Conservation (phyloP, 2,888 invertebrate genomes). For the Tenthredo mesomela region DNA sequence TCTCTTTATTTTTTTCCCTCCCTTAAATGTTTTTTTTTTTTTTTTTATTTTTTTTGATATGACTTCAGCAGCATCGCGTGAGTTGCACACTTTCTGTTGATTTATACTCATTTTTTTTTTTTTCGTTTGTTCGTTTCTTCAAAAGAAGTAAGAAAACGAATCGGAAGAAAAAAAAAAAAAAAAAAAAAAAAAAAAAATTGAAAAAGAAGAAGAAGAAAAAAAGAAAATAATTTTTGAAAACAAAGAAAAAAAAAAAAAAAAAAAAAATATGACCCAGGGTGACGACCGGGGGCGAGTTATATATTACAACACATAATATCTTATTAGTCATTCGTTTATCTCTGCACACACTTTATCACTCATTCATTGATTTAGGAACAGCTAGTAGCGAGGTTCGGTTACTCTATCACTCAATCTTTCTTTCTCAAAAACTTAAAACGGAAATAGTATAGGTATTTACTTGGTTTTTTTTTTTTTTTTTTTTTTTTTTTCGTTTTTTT, state of each 20-base stretch:
- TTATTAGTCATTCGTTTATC: constrained; percentile 54
- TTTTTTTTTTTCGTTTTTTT: neutral
- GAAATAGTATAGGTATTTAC: constrained; percentile 21
- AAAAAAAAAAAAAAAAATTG: too few relatives aligned
- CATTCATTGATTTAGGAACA: constrained; percentile 77
- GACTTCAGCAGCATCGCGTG: neutral
- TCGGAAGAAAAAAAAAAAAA: too few relatives aligned
- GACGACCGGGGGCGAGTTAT: constrained; percentile 3
- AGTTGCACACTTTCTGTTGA: neutral
- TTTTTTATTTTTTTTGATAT: neutral
- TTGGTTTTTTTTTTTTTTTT: neutral
- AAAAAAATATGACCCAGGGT: neutral
- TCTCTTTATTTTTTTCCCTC: neutral
- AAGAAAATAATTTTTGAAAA: neutral
- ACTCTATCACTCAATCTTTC: constrained; percentile 76
- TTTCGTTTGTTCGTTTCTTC: too few relatives aligned
- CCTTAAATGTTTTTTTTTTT: neutral
- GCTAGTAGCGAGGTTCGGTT: constrained; percentile 77
- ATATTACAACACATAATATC: constrained; percentile 49
- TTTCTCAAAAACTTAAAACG: constrained; percentile 63
- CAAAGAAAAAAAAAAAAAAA: neutral
- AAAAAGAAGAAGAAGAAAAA: too few relatives aligned
- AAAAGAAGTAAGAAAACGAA: too few relatives aligned
- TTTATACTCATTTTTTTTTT: too few relatives aligned
- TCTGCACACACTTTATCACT: constrained; percentile 74